A percentile compares a stretch with the other conserved stretches of the same genome.
Evolutionary conservation across 2,113 vertebrate species (phyloP).

Genomic region (Melospiza melodia): DNA sequence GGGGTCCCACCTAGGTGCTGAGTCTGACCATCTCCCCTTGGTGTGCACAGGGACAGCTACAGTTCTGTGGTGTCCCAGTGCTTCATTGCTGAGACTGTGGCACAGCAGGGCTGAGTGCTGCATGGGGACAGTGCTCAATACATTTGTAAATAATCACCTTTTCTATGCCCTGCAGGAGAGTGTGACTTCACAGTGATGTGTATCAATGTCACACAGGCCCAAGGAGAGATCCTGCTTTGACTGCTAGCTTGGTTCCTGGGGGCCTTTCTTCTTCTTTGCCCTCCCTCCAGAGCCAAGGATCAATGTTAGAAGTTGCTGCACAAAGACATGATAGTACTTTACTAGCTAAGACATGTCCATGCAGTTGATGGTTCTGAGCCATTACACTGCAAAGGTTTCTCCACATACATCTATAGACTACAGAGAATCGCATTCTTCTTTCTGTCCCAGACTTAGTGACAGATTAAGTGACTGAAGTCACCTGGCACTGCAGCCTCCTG

Average conservation of each 20-base stretch:
- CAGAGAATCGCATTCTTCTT: background rate
- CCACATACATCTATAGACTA: background rate
- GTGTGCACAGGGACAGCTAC: background rate
- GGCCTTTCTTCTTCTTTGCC: background rate
- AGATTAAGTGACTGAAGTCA: background rate
- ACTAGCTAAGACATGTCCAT: background rate
- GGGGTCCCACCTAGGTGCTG: background rate
- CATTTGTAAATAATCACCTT: constrained; percentile 49
- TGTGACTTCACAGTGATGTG: constrained; percentile 30
- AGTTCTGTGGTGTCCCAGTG: background rate
- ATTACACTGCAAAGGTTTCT: background rate
- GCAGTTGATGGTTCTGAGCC: background rate
- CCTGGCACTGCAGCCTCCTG: background rate
- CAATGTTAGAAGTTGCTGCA: background rate
- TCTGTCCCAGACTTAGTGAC: background rate
- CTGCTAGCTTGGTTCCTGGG: background rate
- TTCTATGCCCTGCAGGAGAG: constrained; percentile 34
- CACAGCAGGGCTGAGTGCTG: constrained; percentile 7
- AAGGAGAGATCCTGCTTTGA: background rate
- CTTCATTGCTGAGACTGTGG: background rate
- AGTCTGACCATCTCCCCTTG: background rate
- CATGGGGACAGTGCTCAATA: background rate
- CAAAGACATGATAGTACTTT: background rate
- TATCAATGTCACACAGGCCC: constrained; percentile 30
- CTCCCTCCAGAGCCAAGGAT: background rate